phyloP scores from a whole-genome alignment of 2,797 vertebrate species.

The Rhinophrynus dorsalis region DNA sequence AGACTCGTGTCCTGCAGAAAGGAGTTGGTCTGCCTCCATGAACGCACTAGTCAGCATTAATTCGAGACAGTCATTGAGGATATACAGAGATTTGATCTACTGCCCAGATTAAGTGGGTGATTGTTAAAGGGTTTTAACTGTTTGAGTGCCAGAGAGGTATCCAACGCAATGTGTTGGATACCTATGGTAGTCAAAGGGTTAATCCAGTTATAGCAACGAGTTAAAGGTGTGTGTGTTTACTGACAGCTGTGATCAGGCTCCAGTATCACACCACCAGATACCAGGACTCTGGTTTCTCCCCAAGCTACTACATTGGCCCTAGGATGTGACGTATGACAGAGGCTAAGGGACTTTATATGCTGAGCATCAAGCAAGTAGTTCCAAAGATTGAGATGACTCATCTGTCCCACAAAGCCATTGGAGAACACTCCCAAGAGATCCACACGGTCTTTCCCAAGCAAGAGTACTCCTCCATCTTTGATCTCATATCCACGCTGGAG shows the following conservation, averaged over 20 bases:
- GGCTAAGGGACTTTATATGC: not conserved
- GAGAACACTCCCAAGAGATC: conserved; percentile 72
- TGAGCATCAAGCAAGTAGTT: conserved; percentile 64
- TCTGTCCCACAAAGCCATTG: conserved; percentile 69
- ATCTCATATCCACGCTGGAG: conserved; percentile 63
- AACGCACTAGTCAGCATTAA: too few relatives aligned
- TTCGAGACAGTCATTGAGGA: too few relatives aligned
- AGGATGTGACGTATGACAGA: not conserved
- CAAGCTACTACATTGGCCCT: conserved; percentile 77
- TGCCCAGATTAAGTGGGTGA: too few relatives aligned
- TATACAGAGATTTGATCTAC: too few relatives aligned
- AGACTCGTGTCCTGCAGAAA: too few relatives aligned
- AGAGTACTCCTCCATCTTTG: conserved; percentile 61
- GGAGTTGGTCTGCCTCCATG: too few relatives aligned
- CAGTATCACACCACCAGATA: conserved; percentile 76
- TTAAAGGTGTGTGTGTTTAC: too few relatives aligned
- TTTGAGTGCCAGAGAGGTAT: too few relatives aligned
- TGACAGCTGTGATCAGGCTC: conserved; percentile 71
- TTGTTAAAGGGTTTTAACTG: too few relatives aligned
- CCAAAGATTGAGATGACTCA: conserved; percentile 79
- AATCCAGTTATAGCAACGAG: too few relatives aligned
- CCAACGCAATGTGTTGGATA: too few relatives aligned
- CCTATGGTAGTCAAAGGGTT: too few relatives aligned
- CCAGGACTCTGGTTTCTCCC: conserved; percentile 72
- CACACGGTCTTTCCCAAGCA: conserved; percentile 77